phyloP scores from a whole-genome alignment of 92 coral and sea anemone species.

The Phenganax marumi region DNA sequence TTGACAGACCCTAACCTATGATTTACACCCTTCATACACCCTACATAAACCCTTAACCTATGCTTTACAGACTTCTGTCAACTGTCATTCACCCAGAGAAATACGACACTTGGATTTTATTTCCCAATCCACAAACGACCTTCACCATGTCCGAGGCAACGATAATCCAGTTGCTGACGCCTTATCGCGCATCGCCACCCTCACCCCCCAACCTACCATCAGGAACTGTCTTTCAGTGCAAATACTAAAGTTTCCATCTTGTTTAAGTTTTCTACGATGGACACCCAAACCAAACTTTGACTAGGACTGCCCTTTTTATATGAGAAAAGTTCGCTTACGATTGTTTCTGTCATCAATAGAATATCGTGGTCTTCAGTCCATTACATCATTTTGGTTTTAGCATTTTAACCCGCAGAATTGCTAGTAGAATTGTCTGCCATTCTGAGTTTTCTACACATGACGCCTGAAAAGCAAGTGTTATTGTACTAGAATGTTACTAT shows the following conservation, averaged over 20 bases:
- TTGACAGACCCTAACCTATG: constrained; percentile 33
- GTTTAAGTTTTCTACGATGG: constrained; percentile 8
- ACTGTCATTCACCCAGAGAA: too few relatives aligned
- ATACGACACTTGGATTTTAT: too few relatives aligned
- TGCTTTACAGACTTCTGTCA: too few relatives aligned
- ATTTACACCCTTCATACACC: constrained; percentile 46
- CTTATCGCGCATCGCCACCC: not conserved
- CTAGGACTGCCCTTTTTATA: constrained; percentile 12
- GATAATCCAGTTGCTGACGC: too few relatives aligned
- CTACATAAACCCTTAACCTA: constrained; percentile 39
- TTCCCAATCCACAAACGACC: too few relatives aligned
- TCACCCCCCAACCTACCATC: not conserved
- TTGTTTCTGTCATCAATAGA: not conserved
- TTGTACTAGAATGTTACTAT: too few relatives aligned
- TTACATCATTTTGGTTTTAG: not conserved
- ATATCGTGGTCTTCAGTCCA: not conserved
- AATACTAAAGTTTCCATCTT: not conserved
- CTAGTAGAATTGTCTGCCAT: not conserved
- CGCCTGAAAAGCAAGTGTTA: not conserved
- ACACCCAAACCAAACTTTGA: not conserved
- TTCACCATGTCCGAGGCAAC: constrained; percentile 39
- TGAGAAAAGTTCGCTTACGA: not conserved
- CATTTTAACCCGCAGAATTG: not conserved
- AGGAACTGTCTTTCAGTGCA: not conserved
- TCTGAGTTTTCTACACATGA: not conserved